Conservation (phyloP, 2,888 invertebrate genomes). For the Pandemis corylana region DNA sequence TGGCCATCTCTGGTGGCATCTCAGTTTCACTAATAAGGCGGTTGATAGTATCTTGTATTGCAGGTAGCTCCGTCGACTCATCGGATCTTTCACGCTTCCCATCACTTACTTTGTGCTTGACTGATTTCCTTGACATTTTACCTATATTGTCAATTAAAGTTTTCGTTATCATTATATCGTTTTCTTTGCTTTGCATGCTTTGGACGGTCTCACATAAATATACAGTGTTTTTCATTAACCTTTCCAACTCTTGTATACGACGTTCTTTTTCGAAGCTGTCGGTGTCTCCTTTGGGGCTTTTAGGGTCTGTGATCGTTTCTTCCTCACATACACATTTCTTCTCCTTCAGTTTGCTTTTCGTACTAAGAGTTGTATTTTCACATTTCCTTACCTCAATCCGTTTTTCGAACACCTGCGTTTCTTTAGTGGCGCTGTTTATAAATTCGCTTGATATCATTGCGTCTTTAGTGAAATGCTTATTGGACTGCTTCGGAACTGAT, state of each 20-base stretch:
- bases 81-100: slow-evolving; percentile 53
- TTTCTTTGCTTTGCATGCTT: slow-evolving; percentile 55
- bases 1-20: slow-evolving; percentile 64
- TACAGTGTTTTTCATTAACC: slow-evolving; percentile 69
- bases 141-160: slow-evolving; percentile 65
- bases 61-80: slow-evolving; percentile 62
- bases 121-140: slow-evolving; percentile 49
- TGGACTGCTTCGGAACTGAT: slow-evolving; percentile 61
- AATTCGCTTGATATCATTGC: slow-evolving; percentile 59
- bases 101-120: slow-evolving; percentile 43
- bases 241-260: slow-evolving; percentile 70
- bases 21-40: slow-evolving; percentile 66
- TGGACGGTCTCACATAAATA: slow-evolving; percentile 64
- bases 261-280: slow-evolving; percentile 67
- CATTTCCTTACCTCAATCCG: slow-evolving; percentile 44
- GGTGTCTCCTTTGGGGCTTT: slow-evolving; percentile 42
- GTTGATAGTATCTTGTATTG: slow-evolving; percentile 69
- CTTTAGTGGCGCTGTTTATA: slow-evolving; percentile 55
- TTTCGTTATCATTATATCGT: slow-evolving; percentile 70
- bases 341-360: neutral
- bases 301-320: neutral
- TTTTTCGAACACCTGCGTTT: slow-evolving; percentile 61
- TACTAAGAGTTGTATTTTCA: neutral
- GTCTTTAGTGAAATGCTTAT: slow-evolving; percentile 63
- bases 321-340: neutral